Evolutionary conservation across 2,888 invertebrate species (phyloP).

Genomic region (Lagria hirta): DNA sequence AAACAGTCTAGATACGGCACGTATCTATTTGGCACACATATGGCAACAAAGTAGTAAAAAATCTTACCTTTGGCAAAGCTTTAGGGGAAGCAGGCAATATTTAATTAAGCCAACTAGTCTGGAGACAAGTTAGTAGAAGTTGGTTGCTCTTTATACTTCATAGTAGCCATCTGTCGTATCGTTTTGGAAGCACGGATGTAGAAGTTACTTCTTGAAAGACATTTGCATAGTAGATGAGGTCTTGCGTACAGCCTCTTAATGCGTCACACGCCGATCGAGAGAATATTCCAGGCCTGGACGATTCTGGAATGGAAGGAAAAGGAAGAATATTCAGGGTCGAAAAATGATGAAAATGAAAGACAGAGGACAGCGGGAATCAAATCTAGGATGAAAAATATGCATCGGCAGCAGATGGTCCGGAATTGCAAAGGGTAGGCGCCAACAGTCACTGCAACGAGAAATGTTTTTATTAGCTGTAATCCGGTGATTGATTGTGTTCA

Average conservation of each 20-base stretch:
- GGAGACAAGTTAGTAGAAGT: slow-evolving; percentile 33
- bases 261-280: slow-evolving; percentile 31
- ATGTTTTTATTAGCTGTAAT: slow-evolving; percentile 57
- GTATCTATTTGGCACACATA: no score
- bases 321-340: slow-evolving; percentile 26
- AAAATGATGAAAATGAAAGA: slow-evolving; percentile 38
- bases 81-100: slow-evolving; percentile 21
- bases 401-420: slow-evolving; percentile 50
- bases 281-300: slow-evolving; percentile 14
- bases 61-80: no score
- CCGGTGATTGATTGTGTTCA: slow-evolving; percentile 55
- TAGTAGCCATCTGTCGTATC: slow-evolving; percentile 59
- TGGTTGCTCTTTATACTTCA: slow-evolving; percentile 59
- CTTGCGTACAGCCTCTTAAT: slow-evolving; percentile 38
- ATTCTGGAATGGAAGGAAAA: slow-evolving; percentile 13
- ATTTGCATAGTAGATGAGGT: slow-evolving; percentile 56
- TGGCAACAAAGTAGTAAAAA: no score
- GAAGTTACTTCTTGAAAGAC: slow-evolving; percentile 52
- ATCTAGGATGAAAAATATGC: slow-evolving; percentile 54
- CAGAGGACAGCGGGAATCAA: slow-evolving; percentile 40
- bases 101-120: slow-evolving; percentile 42
- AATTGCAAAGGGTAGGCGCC: slow-evolving; percentile 50
- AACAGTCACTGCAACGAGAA: slow-evolving; percentile 51
- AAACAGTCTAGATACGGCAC: no score
- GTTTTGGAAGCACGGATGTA: no score